Evolutionary conservation across 2,888 invertebrate genomes (phyloP).

Genomic region (Blastobasis lacticolella): DNA sequence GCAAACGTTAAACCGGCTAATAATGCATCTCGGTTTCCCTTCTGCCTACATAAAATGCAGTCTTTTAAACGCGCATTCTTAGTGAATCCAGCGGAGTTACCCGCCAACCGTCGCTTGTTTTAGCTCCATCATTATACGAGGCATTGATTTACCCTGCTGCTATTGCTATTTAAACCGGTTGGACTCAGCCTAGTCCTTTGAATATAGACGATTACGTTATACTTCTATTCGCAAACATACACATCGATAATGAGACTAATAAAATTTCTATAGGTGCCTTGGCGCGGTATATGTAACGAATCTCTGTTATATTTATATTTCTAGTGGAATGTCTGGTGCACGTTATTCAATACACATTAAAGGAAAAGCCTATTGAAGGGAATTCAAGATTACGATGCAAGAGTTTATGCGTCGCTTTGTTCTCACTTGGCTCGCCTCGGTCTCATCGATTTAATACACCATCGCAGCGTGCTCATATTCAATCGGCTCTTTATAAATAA

Average conservation of each 20-base stretch:
- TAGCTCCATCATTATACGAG: conserved; percentile 44
- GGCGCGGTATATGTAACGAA: neutral
- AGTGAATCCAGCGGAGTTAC: conserved; percentile 25
- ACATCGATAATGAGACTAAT: conserved; percentile 23
- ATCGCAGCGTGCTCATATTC: conserved; percentile 40
- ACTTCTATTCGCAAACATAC: conserved; percentile 40
- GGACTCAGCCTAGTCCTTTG: conserved; percentile 33
- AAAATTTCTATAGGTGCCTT: conserved; percentile 14
- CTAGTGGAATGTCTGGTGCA: neutral
- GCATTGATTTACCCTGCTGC: conserved; percentile 43
- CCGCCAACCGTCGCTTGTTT: conserved; percentile 36
- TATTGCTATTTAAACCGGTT: conserved; percentile 54
- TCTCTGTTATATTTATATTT: neutral
- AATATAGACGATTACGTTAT: conserved; percentile 35
- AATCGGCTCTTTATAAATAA: conserved; percentile 51
- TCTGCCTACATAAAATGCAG: no score
- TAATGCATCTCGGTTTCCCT: no score
- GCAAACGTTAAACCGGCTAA: no score
- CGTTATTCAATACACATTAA: neutral
- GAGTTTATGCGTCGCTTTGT: conserved; percentile 22
- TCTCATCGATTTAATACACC: conserved; percentile 46
- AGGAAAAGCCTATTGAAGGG: conserved; percentile 12
- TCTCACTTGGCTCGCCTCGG: conserved; percentile 23
- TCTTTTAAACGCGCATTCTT: no score
- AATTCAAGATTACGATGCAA: conserved; percentile 24